Evolutionary conservation across 2,888 invertebrate genomes (phyloP).

Genomic region (Pristionchus entomophagus): DNA sequence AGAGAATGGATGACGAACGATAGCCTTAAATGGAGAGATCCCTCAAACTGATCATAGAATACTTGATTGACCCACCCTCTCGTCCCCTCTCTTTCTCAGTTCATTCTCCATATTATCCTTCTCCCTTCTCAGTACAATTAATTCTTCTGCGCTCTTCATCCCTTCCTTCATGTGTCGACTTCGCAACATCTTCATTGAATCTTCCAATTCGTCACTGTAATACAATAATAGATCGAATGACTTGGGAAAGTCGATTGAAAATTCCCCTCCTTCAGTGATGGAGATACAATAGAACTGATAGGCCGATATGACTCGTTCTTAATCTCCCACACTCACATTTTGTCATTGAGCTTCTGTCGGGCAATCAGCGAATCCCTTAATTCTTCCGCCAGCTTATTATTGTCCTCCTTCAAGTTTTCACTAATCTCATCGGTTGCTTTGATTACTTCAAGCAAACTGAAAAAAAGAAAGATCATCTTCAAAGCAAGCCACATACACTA

Average conservation of each 20-base stretch:
- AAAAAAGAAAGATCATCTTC: background rate
- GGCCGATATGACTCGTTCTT: too few species aligned
- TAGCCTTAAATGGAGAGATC: too few species aligned
- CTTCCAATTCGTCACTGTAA: conserved; percentile 3
- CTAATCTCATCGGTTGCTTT: background rate
- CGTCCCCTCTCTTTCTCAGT: background rate
- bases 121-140: background rate
- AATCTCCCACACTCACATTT: background rate
- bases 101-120: background rate
- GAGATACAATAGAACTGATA: too few species aligned
- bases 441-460: background rate
- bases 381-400: background rate
- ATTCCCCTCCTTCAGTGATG: background rate
- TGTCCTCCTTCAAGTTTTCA: background rate
- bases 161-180: background rate
- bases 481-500: too few species aligned
- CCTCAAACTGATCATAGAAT: too few species aligned
- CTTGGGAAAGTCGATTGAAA: background rate
- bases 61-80: background rate
- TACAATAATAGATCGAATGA: background rate
- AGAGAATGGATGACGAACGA: too few species aligned
- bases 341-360: background rate
- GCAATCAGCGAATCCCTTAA: background rate
- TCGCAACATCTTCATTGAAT: background rate
- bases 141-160: background rate